phyloP scores from a whole-genome alignment of 2,888 invertebrate species.

The Trachelus troglodyta region DNA sequence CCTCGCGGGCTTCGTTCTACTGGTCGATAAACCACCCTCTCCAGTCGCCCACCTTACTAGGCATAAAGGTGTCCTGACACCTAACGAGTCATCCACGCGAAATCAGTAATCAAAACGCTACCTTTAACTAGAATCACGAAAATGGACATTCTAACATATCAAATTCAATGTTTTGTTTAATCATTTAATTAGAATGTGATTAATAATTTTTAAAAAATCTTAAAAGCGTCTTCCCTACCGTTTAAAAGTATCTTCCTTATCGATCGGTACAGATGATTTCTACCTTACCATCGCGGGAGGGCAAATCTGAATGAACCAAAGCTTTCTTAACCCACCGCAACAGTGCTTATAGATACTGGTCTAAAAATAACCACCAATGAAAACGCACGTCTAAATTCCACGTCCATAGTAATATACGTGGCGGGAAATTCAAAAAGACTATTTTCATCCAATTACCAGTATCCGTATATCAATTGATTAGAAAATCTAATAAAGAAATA shows the following conservation, averaged over 20 bases:
- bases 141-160: not conserved
- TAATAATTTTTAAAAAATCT: not conserved
- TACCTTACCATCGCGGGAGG: not conserved
- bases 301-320: not conserved
- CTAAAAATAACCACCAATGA: constrained; percentile 6
- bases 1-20: constrained; percentile 48
- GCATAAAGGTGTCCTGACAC: constrained; percentile 43
- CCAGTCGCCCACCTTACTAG: constrained; percentile 40
- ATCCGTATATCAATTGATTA: too few species aligned
- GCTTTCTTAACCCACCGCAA: constrained; percentile 11
- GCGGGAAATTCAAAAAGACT: not conserved
- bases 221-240: accelerated
- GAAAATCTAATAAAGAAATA: too few species aligned
- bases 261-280: not conserved
- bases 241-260: not conserved
- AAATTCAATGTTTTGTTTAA: not conserved
- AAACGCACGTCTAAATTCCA: not conserved
- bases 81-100: constrained; percentile 10
- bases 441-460: too few species aligned
- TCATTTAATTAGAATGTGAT: not conserved
- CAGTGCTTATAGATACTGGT: not conserved
- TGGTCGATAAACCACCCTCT: constrained; percentile 61
- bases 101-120: not conserved
- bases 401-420: not conserved
- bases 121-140: not conserved